These are phyloP conservation scores for Luperina nickerlii DNA, from an alignment of 2,888 invertebrate species.

Conservation along the genomic window DNA sequence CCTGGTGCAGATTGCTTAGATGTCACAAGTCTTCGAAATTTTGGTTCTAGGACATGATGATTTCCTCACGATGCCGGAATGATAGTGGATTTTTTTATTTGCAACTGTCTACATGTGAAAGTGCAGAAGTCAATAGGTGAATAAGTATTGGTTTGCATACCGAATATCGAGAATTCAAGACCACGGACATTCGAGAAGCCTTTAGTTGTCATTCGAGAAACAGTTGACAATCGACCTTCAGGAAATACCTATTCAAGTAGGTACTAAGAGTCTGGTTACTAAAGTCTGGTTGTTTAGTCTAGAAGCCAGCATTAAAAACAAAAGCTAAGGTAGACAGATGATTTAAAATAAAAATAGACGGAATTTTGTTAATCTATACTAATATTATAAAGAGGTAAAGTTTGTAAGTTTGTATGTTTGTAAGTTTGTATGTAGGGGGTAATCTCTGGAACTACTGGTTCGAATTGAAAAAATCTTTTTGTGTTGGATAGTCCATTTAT, in stretches of 20 bases:
- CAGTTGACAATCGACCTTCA: conserved; percentile 35
- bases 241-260: conserved; percentile 24
- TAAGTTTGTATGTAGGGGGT: too few species aligned
- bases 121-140: background rate
- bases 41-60: background rate
- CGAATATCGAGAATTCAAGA: conserved; percentile 32
- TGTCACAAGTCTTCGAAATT: background rate
- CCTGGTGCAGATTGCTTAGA: too few species aligned
- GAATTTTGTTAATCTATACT: background rate
- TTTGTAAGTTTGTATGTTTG: too few species aligned
- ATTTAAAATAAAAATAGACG: background rate
- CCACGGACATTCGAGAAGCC: conserved; percentile 20
- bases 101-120: background rate
- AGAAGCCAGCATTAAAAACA: background rate
- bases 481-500: too few species aligned
- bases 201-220: conserved; percentile 37
- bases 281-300: background rate
- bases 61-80: background rate
- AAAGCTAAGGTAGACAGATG: background rate
- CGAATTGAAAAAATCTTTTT: too few species aligned
- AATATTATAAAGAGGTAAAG: too few species aligned
- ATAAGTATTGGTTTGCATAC: background rate
- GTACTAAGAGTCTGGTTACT: background rate
- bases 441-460: too few species aligned
- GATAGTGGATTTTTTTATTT: background rate